Percentiles rank a stretch among this genome's conserved stretches.
Evolutionary conservation across 2,888 invertebrate genomes (phyloP).

Genomic region (Cylindroiulus punctatus): DNA sequence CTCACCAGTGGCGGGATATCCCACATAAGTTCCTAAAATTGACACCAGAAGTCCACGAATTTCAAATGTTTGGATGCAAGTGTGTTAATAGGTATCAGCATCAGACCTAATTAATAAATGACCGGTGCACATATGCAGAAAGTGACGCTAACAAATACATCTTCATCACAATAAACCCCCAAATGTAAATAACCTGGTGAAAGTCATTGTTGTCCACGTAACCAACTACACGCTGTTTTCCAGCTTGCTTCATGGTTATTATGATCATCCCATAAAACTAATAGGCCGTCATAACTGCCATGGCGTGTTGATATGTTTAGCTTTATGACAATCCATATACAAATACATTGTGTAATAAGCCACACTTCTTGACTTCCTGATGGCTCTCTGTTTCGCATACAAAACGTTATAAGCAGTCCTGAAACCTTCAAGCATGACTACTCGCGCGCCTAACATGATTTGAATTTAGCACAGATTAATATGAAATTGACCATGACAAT

Average conservation of each 20-base stretch:
- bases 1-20: not conserved
- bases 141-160: slow-evolving; percentile 6
- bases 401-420: not conserved
- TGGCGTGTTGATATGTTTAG: not conserved
- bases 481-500: not conserved
- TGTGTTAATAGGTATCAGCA: not conserved
- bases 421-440: not conserved
- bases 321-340: not conserved
- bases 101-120: not conserved
- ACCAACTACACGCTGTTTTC: not conserved
- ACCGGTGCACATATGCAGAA: not conserved
- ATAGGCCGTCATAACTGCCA: not conserved
- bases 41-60: not conserved
- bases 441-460: not conserved
- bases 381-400: not conserved
- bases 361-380: not conserved
- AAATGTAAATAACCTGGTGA: not conserved
- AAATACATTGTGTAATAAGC: not conserved
- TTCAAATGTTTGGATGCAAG: not conserved
- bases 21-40: not conserved
- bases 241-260: not conserved
- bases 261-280: slow-evolving; percentile 21
- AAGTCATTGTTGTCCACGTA: not conserved
- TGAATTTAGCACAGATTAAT: not conserved
- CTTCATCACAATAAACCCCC: not conserved